Evolutionary conservation across 2,113 vertebrate genomes (phyloP), one percentile per base, ranked within the genome.

Genomic region (Hippocampus zosterae): DNA sequence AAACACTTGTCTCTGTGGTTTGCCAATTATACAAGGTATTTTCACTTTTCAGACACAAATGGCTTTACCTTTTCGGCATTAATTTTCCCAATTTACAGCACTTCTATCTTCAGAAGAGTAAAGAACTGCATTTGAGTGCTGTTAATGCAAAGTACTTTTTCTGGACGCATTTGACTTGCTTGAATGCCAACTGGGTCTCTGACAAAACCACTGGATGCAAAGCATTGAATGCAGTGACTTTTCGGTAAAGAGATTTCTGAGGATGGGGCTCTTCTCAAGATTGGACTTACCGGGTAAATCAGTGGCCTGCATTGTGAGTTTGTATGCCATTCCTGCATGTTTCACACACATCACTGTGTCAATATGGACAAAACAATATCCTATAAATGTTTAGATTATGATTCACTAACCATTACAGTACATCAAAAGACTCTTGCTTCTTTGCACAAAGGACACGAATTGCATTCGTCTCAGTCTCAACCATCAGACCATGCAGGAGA

Each of bases 401-500:
- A 57, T 57, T 29, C 13, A 27, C 12, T 25, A 56, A 56, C 55
- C 55, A 12, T 56, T 25, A 56, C 52, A 21, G 10, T 9, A 5
- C 55, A 56, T 56, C 55, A 56, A 11, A 27, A 23, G 12, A 23
- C n/a, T 10, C n/a, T 73, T 84, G 73, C 76, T 78, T 55, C 18
- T 81, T 82, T 88, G 76, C 76, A 81, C 72, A 65, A 72, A 72
- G 69, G 65, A 62, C 63, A 70, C 75, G 65, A 72, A 67, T 19
- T 71, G 44, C 69, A 72, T 13, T 56, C 4, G 23, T 25, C 55
- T 56, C 55, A 25, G 2, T 25, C 23, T 56, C 55, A 25, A 11
- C 1, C 48, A 50, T 50, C 48, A 27, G 11, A 27, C n/a, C 55
- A 46, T 76, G 71, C 57, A 68, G 69, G 71, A 55, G 33, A 77